Base-by-base conservation (phyloP, 2,797 vertebrate species). In the Nothura maculosa region DNA sequence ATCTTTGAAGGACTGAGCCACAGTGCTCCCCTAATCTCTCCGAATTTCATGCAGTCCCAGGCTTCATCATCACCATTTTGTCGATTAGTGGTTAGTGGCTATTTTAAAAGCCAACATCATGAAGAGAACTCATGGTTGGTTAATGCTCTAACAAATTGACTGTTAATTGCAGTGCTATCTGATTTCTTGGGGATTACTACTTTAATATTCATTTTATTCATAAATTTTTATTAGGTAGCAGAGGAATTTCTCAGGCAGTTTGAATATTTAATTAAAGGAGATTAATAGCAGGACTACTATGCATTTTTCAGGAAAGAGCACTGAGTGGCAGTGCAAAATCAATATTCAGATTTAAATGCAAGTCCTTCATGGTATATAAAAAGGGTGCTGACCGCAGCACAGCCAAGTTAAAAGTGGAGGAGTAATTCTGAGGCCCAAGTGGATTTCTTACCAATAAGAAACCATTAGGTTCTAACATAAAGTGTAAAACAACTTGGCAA, bases 151-250 rank as follows among this genome's bases (percentile, higher is more conserved):
- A 93, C 73, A 97, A 97, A 97, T 42, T 92, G 68, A 86, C 89
- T 94, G 93, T 90, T 97, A 95, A 97, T 86, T 96, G 81, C 64
- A 94, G 92, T 81, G 89, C 73, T 96, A 92, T 96, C 93, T 83
- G 92, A 93, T 96, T 96, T 95, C 93, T 96, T 83, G 81, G 94
- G 85, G 94, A 95, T 91, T 89, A 91, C 72, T 90, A 92, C 43
- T 96, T 97, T 93, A 90, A 96, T 94, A 93, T 96, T 97, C 84
- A 95, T 96, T 96, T 97, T 96, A 96, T 93, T 96, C 96, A 96
- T 95, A 96, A 87, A 96, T 87, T 97, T 94, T 97, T 96, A 95
- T 95, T 97, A 95, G 80, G 70, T 48, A 85, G 78, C 94, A 94
- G 75, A 95, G 86, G 86, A 92, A 87, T 96, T 95, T 96, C 88